phyloP scores from a whole-genome alignment of 1,140 invertebrate genomes.

The Zaprionus capensis region DNA sequence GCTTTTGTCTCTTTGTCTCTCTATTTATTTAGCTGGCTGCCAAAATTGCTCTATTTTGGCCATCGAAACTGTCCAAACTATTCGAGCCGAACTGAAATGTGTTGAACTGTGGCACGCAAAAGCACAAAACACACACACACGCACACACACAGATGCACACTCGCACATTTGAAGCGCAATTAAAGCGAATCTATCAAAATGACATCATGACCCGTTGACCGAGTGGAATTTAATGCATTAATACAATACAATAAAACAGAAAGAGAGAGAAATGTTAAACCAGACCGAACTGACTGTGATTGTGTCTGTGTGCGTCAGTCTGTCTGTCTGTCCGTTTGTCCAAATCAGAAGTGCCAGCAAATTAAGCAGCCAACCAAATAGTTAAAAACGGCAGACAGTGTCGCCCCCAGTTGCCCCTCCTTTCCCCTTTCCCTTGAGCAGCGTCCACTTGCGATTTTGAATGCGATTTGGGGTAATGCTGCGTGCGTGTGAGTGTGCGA shows the following conservation, averaged over 20 bases:
- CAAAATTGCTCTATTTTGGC: neutral
- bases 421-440: slow-evolving; percentile 9
- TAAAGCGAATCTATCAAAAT: slow-evolving; percentile 75
- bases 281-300: slow-evolving; percentile 4
- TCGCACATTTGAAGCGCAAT: slow-evolving; percentile 48
- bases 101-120: slow-evolving; percentile 20
- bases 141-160: neutral
- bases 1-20: neutral
- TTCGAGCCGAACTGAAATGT: slow-evolving; percentile 6
- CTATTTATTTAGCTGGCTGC: neutral
- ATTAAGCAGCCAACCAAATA: slow-evolving; percentile 61
- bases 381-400: slow-evolving; percentile 38
- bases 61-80: neutral
- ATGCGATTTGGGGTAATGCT: neutral
- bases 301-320: slow-evolving; percentile 14
- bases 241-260: slow-evolving; percentile 53
- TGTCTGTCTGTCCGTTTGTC: neutral
- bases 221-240: slow-evolving; percentile 53
- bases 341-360: slow-evolving; percentile 47
- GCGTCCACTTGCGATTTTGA: slow-evolving; percentile 12
- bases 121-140: slow-evolving; percentile 5
- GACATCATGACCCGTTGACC: slow-evolving; percentile 81
- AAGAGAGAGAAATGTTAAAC: slow-evolving; percentile 2
- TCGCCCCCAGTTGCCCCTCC: neutral
- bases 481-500: slow-evolving; percentile 48